phyloP scores from a whole-genome alignment of 2,888 invertebrate species.

The Terebella lapidaria region DNA sequence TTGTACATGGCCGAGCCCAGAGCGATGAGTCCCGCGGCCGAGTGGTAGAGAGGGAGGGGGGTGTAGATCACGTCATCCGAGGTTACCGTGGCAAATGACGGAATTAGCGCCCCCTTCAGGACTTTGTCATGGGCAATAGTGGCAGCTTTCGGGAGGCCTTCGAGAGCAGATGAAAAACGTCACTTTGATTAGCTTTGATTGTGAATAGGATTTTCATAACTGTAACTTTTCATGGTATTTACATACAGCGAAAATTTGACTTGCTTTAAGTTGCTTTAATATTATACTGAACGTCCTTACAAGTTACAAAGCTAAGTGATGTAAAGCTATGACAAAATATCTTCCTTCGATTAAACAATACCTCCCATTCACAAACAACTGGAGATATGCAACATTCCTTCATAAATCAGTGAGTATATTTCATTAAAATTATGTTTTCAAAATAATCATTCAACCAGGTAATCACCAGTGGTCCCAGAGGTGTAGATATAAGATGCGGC shows the following conservation, averaged over 20 bases:
- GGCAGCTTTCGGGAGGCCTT: constrained; percentile 64
- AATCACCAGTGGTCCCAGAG: neutral
- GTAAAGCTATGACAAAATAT: neutral
- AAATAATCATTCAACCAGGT: neutral
- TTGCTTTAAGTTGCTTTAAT: too few relatives aligned
- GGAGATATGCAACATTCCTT: too few relatives aligned
- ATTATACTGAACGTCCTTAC: neutral
- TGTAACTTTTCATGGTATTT: too few relatives aligned
- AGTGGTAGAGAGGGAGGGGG: constrained; percentile 89
- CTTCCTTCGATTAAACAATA: too few relatives aligned
- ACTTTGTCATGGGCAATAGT: constrained; percentile 75
- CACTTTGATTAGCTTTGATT: too few relatives aligned
- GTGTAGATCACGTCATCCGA: constrained; percentile 75
- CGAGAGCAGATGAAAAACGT: too few relatives aligned
- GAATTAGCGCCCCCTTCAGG: constrained; percentile 19
- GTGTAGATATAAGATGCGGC: neutral
- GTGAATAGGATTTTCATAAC: too few relatives aligned
- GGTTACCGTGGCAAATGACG: constrained; percentile 16
- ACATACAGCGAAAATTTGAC: too few relatives aligned
- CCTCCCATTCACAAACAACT: neutral
- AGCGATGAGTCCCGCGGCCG: constrained; percentile 81
- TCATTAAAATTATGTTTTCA: too few relatives aligned
- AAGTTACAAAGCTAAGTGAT: neutral
- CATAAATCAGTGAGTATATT: neutral
- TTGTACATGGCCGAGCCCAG: too few relatives aligned